Conservation (phyloP, 2,888 invertebrate genomes). For the Netelia virgata region DNA sequence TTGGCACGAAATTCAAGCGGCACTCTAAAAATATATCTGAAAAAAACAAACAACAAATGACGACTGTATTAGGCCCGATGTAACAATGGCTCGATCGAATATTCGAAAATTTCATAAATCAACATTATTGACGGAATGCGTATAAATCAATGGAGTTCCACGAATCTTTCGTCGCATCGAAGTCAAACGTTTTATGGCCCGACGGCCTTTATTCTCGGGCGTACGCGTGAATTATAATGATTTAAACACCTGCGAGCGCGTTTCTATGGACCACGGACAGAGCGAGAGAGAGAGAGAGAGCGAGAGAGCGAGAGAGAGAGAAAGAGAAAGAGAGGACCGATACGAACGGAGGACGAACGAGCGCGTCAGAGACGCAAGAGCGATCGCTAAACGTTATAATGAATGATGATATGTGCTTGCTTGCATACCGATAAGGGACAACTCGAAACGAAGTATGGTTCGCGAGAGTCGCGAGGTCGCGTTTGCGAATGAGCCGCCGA, state of each 20-base stretch:
- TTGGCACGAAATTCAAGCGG: conserved; percentile 37
- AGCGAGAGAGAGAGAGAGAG: too few relatives aligned
- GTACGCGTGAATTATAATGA: background rate
- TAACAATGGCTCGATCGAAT: background rate
- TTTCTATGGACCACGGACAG: conserved; percentile 17
- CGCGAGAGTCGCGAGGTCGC: conserved; percentile 59
- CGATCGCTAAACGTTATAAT: conserved; percentile 56
- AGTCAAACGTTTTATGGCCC: conserved; percentile 16
- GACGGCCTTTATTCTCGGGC: background rate
- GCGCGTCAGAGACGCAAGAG: background rate
- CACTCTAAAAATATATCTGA: background rate
- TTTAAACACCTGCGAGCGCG: conserved; percentile 18
- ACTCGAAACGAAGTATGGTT: conserved; percentile 3
- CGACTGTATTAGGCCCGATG: background rate
- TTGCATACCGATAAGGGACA: conserved; percentile 24
- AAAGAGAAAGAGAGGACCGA: background rate
- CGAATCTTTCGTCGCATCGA: background rate
- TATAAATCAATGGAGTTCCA: background rate
- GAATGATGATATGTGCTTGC: conserved; percentile 17
- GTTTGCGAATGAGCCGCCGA: conserved; percentile 46
- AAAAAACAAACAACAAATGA: background rate
- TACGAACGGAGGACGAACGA: background rate
- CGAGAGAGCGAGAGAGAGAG: background rate
- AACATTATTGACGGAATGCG: background rate
- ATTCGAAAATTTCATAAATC: background rate